phyloP scores from a whole-genome alignment of 1,140 invertebrate species.

The Trichonephila inaurata region DNA sequence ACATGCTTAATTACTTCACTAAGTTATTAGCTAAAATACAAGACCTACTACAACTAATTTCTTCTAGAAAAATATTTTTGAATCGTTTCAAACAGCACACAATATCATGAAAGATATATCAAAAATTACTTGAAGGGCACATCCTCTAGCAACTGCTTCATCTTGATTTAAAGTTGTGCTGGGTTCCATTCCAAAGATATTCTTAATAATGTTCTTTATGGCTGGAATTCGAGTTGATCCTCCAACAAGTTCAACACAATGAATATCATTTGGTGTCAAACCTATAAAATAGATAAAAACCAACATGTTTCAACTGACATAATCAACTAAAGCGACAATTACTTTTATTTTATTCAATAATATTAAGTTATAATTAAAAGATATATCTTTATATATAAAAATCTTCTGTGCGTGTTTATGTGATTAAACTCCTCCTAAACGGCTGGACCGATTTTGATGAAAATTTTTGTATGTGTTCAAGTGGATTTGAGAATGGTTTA shows the following conservation, averaged over 20 bases:
- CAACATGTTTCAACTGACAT: neutral
- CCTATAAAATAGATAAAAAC: slow-evolving; percentile 57
- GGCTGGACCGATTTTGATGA: too few species aligned
- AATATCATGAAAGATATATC: too few species aligned
- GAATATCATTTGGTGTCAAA: slow-evolving; percentile 88
- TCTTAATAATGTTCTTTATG: slow-evolving; percentile 86
- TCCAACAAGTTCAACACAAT: slow-evolving; percentile 97
- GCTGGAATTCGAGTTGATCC: slow-evolving; percentile 96
- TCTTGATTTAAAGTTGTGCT: slow-evolving; percentile 99
- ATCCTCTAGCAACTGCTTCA: slow-evolving; percentile 97
- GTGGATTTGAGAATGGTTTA: too few species aligned
- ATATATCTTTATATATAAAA: too few species aligned
- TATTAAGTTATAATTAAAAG: too few species aligned
- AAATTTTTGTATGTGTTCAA: too few species aligned
- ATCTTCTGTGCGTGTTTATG: too few species aligned
- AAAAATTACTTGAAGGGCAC: slow-evolving; percentile 88
- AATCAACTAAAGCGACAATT: too few species aligned
- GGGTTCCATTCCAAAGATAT: slow-evolving; percentile 88
- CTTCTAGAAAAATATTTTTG: neutral
- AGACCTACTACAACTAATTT: neutral
- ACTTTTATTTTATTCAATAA: too few species aligned
- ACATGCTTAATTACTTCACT: too few species aligned
- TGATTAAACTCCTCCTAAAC: too few species aligned
- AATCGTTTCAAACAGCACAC: neutral
- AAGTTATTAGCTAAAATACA: too few species aligned